Evolutionary conservation across 2,888 invertebrate species (phyloP).

Genomic region (Bellardia pandia): DNA sequence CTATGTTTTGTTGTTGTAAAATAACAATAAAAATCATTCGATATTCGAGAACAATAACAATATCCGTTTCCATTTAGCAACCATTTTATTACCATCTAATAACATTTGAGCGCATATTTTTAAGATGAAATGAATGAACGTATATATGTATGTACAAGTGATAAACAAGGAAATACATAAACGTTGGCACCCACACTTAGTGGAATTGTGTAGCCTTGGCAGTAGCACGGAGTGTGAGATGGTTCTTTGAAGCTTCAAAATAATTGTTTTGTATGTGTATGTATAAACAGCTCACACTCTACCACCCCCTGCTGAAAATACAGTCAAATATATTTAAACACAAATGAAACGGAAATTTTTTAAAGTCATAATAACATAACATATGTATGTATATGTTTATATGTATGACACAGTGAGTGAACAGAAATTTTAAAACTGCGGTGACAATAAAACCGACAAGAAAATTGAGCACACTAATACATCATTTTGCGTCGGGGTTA

Average conservation of each 20-base stretch:
- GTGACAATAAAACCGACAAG: not conserved
- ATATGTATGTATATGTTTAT: too few relatives aligned
- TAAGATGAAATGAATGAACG: not conserved
- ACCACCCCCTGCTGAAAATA: too few relatives aligned
- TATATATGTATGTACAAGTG: not conserved
- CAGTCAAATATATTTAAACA: not conserved
- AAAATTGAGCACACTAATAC: too few relatives aligned
- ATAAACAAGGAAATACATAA: not conserved
- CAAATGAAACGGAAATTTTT: slow-evolving; percentile 6
- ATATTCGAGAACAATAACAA: slow-evolving; percentile 70
- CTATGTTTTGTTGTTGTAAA: slow-evolving; percentile 26
- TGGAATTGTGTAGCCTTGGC: not conserved
- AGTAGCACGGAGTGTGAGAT: not conserved
- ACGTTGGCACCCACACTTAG: not conserved
- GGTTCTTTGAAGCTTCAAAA: not conserved
- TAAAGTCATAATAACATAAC: not conserved
- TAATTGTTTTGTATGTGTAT: not conserved
- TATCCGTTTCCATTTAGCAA: slow-evolving; percentile 70
- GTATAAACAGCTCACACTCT: not conserved
- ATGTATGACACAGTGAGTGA: not conserved
- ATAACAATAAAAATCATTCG: slow-evolving; percentile 72
- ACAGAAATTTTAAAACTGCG: not conserved
- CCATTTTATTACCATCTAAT: slow-evolving; percentile 72
- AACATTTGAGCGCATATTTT: slow-evolving; percentile 64
- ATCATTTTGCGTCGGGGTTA: too few relatives aligned